Percentiles rank a stretch among this genome's conserved stretches.
These are phyloP conservation scores for Ochropleura leucogaster DNA, from an alignment of 2,888 invertebrate species.

Conservation along the genomic window DNA sequence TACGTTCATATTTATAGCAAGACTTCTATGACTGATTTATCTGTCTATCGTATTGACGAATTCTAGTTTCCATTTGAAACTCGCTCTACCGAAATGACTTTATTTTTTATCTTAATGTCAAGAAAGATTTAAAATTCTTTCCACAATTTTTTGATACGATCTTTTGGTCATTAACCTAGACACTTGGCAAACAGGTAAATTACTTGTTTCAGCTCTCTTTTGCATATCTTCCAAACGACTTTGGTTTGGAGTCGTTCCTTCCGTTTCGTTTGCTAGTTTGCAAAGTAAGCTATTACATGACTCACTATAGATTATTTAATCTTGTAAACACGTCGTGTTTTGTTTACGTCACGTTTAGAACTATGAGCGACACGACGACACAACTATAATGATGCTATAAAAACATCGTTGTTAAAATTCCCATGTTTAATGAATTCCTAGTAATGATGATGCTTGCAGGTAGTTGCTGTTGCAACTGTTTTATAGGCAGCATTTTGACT, in stretches of 20 bases:
- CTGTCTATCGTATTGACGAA: background rate
- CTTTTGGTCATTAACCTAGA: conserved; percentile 38
- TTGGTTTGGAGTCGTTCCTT: background rate
- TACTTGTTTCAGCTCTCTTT: background rate
- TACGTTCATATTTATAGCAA: background rate
- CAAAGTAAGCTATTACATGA: conserved; percentile 25
- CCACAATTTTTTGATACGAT: conserved; percentile 19
- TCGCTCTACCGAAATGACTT: background rate
- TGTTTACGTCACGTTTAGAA: conserved; percentile 43
- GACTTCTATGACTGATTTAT: background rate
- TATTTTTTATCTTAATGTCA: conserved; percentile 13
- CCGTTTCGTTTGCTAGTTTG: conserved; percentile 7
- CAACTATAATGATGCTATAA: conserved; percentile 15
- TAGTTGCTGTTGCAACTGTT: conserved; percentile 12
- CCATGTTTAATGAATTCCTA: conserved; percentile 27
- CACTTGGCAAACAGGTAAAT: conserved; percentile 2
- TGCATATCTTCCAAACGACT: background rate
- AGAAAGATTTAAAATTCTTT: conserved; percentile 19
- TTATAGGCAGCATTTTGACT: conserved; percentile 6
- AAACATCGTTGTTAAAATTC: conserved; percentile 21
- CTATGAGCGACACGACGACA: conserved; percentile 17
- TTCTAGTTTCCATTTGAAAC: conserved; percentile 1
- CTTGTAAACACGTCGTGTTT: conserved; percentile 29
- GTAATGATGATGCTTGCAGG: conserved; percentile 1
- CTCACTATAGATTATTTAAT: conserved; percentile 41